These are phyloP conservation scores for Griposia aprilina DNA, from an alignment of 2,888 invertebrate genomes.

Conservation along the genomic window DNA sequence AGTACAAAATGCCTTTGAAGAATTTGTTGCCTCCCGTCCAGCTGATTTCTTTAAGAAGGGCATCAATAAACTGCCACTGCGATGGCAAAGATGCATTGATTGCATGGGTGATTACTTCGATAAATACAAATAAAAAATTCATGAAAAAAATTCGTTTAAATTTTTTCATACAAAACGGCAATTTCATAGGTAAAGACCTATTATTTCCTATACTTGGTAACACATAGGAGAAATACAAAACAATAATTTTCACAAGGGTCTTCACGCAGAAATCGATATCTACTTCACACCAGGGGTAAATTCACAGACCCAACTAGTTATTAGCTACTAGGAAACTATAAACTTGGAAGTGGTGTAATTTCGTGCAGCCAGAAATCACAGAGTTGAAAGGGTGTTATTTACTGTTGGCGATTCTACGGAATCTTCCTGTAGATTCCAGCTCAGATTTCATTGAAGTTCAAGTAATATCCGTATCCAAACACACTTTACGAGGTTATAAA, in stretches of 20 bases:
- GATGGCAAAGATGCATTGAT: too few relatives aligned
- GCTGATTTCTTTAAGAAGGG: too few relatives aligned
- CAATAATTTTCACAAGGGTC: conserved; percentile 8
- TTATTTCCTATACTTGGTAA: neutral
- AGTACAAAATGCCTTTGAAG: too few relatives aligned
- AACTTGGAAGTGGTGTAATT: conserved; percentile 53
- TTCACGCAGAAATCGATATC: conserved; percentile 34
- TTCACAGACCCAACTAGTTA: conserved; percentile 23
- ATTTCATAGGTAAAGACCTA: too few relatives aligned
- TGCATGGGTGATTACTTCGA: too few relatives aligned
- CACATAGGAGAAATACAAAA: neutral
- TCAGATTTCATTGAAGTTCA: conserved; percentile 29
- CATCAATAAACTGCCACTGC: too few relatives aligned
- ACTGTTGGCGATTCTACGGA: conserved; percentile 29
- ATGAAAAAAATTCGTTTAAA: too few relatives aligned
- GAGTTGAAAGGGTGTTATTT: conserved; percentile 51
- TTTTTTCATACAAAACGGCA: too few relatives aligned
- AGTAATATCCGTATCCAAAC: conserved; percentile 6
- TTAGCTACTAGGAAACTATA: conserved; percentile 61
- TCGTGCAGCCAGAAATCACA: conserved; percentile 23
- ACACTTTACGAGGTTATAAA: conserved; percentile 7
- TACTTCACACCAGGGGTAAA: conserved; percentile 23
- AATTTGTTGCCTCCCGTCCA: too few relatives aligned
- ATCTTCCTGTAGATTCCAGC: conserved; percentile 23
- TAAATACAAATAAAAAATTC: too few relatives aligned